Evolutionary conservation across 2,797 vertebrate species (phyloP).

Genomic region (Varecia variegata): DNA sequence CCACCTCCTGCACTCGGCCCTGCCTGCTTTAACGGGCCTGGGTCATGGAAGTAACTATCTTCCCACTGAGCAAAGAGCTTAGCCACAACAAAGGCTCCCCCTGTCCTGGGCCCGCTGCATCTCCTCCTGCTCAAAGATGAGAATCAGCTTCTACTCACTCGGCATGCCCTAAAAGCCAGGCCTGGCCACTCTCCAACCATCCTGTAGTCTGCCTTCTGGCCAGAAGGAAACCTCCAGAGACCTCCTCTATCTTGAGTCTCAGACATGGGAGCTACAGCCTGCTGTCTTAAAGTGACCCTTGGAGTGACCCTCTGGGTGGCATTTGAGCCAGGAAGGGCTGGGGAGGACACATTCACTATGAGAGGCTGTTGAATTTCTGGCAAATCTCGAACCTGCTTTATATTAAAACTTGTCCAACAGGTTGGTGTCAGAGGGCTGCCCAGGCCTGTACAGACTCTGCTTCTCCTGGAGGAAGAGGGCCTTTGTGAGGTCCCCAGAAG

Average conservation of each 20-base stretch:
- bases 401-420: conserved; percentile 55
- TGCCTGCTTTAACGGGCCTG: background rate
- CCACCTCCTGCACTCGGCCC: background rate
- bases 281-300: background rate
- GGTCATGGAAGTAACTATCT: background rate
- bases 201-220: background rate
- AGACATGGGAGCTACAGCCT: background rate
- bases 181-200: background rate
- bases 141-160: background rate
- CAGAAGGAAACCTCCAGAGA: background rate
- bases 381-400: background rate
- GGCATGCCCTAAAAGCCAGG: background rate
- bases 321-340: background rate
- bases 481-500: background rate
- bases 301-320: background rate
- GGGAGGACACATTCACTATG: background rate
- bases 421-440: conserved; percentile 49
- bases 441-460: background rate
- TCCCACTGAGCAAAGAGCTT: background rate
- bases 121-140: background rate
- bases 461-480: background rate
- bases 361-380: conserved; percentile 15
- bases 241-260: background rate
- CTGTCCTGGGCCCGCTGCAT: background rate
- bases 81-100: background rate